Conservation (phyloP, 2,113 vertebrate species). For the Indicator maculatus region DNA sequence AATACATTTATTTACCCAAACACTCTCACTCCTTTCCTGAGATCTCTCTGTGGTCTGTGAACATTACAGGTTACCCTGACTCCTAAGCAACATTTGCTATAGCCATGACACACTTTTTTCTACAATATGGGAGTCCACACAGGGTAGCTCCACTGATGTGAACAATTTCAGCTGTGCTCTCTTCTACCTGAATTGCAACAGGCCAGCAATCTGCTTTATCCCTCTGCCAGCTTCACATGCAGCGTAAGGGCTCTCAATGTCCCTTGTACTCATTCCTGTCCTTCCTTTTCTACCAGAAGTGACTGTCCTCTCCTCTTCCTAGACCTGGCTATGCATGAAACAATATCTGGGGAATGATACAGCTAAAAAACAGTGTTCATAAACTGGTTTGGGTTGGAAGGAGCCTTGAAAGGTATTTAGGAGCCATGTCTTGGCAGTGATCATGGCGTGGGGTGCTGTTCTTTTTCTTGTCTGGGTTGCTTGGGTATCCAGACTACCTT, state of each 20-base stretch:
- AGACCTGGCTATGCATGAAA: not conserved
- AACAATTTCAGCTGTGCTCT: not conserved
- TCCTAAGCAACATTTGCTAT: not conserved
- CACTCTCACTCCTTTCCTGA: not conserved
- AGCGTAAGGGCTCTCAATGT: not conserved
- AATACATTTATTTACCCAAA: slow-evolving; percentile 20
- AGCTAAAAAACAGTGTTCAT: not conserved
- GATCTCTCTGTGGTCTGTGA: not conserved
- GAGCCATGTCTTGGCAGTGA: not conserved
- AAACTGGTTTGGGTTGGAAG: too few relatives aligned
- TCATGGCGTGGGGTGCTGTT: not conserved
- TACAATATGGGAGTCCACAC: not conserved
- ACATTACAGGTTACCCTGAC: not conserved
- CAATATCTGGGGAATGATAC: not conserved
- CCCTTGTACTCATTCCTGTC: rapidly evolving
- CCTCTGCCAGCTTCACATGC: rapidly evolving
- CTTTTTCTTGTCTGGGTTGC: not conserved
- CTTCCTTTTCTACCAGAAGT: not conserved
- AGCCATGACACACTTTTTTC: not conserved
- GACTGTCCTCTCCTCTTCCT: not conserved
- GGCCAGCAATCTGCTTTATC: not conserved
- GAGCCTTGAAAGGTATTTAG: not conserved
- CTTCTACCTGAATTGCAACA: not conserved
- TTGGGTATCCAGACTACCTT: not conserved
- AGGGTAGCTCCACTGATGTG: not conserved